Evolutionary conservation across 2,113 vertebrate species (phyloP).

Genomic region (Myrmecobius fasciatus): DNA sequence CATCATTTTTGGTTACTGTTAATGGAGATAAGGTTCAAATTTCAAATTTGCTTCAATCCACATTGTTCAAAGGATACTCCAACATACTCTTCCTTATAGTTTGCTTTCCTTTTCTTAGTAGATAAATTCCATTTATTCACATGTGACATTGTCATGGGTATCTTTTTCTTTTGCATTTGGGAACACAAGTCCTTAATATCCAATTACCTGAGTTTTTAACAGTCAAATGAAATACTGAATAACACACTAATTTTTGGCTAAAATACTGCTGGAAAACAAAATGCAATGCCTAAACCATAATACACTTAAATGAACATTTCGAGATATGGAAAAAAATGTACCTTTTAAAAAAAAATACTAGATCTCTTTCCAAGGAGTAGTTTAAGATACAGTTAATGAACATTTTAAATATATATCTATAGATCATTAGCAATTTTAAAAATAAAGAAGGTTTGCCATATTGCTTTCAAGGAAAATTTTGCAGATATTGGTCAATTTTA

Average conservation of each 20-base stretch:
- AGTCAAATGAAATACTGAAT: not conserved
- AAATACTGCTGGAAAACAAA: constrained; percentile 26
- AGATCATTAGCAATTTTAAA: constrained; percentile 5
- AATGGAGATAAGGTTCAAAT: not conserved
- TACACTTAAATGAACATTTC: not conserved
- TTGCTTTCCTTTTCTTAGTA: constrained; percentile 5
- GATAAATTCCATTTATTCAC: not conserved
- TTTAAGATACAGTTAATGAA: not conserved
- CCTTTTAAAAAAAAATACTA: not conserved
- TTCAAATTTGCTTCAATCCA: constrained; percentile 41
- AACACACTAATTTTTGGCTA: not conserved
- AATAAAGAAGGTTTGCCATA: not conserved
- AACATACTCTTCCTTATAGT: not conserved
- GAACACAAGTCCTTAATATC: not conserved
- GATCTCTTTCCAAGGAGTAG: not conserved
- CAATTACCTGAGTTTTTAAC: not conserved
- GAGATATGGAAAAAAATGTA: not conserved
- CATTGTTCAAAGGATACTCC: not conserved
- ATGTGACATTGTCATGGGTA: constrained; percentile 9
- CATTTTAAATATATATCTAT: constrained; percentile 26
- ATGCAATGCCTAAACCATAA: constrained; percentile 31
- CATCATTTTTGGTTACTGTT: not conserved
- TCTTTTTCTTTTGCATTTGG: constrained; percentile 32
- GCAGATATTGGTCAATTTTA: not conserved
- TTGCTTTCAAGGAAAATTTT: not conserved